Conservation (phyloP, 2,113 vertebrate species). For the Nothobranchius furzeri region DNA sequence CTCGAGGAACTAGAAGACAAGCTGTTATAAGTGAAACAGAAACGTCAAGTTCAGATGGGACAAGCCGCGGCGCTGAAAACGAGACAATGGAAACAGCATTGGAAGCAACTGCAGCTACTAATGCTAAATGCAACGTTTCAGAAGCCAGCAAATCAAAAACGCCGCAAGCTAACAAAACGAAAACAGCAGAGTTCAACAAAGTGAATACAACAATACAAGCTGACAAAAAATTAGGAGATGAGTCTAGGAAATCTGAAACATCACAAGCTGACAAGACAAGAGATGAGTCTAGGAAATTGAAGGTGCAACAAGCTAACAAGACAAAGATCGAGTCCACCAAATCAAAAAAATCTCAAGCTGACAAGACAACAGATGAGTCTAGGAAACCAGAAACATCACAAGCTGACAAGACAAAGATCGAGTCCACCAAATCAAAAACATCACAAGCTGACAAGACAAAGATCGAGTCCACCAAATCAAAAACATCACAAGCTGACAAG, state of each 20-base stretch:
- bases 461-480: too few relatives aligned
- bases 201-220: too few relatives aligned
- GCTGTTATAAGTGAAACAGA: background rate
- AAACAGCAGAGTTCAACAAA: background rate
- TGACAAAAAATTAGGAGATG: too few relatives aligned
- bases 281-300: background rate
- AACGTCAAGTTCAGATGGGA: background rate
- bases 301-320: background rate
- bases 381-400: too few relatives aligned
- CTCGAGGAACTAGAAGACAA: background rate
- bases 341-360: background rate
- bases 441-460: too few relatives aligned
- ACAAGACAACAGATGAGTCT: background rate
- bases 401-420: too few relatives aligned
- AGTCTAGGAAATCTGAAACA: background rate
- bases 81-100: too few relatives aligned
- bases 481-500: too few relatives aligned
- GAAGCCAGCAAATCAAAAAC: background rate
- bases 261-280: background rate
- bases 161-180: too few relatives aligned
- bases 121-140: background rate
- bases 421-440: too few relatives aligned
- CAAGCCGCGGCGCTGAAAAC: too few relatives aligned
- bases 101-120: background rate
- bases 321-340: background rate